Conservation (phyloP, 2,888 invertebrate species). For the Neuroscelio doddi region DNA sequence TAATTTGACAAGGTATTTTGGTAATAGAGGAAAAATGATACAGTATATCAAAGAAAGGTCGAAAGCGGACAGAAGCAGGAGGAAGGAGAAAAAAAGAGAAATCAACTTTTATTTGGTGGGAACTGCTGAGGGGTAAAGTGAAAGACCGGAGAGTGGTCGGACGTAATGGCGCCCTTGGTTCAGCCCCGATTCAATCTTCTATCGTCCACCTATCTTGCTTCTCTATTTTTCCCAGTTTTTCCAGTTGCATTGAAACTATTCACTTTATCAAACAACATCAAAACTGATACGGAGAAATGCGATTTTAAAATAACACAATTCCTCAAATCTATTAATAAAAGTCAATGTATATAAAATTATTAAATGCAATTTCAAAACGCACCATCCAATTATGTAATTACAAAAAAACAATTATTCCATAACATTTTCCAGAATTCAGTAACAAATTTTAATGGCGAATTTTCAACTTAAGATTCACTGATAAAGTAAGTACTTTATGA, state of each 20-base stretch:
- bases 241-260: conserved; percentile 27
- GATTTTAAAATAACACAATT: neutral
- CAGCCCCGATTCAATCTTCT: conserved; percentile 57
- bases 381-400: no score
- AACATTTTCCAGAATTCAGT: no score
- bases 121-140: conserved; percentile 62
- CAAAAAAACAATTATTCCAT: no score
- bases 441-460: no score
- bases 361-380: no score
- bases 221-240: conserved; percentile 44
- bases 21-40: conserved; percentile 12
- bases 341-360: no score
- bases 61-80: conserved; percentile 31
- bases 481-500: no score
- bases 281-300: conserved; percentile 1
- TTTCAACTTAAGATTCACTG: no score
- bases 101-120: conserved; percentile 65
- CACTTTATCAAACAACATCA: conserved; percentile 21
- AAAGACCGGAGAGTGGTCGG: conserved; percentile 61
- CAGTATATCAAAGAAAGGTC: conserved; percentile 28
- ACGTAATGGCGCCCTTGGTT: conserved; percentile 63
- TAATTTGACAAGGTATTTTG: neutral
- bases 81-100: conserved; percentile 51
- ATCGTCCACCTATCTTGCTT: conserved; percentile 53
- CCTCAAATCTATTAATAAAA: neutral